Base-by-base conservation (phyloP, 2,888 invertebrate species). In the Lasioglossum figueresi region DNA sequence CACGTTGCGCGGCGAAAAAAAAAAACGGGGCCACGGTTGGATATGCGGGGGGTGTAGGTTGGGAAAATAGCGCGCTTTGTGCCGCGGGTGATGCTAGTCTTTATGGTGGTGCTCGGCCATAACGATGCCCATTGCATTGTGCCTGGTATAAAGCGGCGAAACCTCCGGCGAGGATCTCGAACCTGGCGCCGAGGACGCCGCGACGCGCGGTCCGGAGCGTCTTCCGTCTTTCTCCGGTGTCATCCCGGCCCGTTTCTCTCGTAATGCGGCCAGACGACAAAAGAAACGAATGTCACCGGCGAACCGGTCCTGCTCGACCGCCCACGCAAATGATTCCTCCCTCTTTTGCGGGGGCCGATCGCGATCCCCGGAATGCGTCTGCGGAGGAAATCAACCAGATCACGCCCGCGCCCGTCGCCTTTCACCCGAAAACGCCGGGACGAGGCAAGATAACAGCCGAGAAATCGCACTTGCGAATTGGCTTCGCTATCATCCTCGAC, bases 101-200 rank as follows among this genome's bases (percentile, higher is more conserved):
- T 93, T 93, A 93, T 92, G 90, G 87, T 84, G 84, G 86, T 88
- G 88, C 89, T 90, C 86, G 90, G 90, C 90, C 90, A 90, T 92
- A 93, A 93, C 92, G 91, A 92, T 91, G 89, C 89, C 89, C 90
- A 88, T 89, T 87, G 92, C 91, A 92, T 93, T 92, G 92, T 92
- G 84, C 85, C 79, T 23, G 76, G 82, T 90, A 92, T 90, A 91
- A 91, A 91, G 89, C 88, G 82, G 71, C 56, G 71, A 66, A 83
- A 85, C 79, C 80, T 87, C 82, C 66, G 19, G 34, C 66, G 66
- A 56, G 56, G 56, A 56, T n/a, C 56, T n/a, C 63, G 87, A 84
- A 82, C 84, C 90, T 91, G 89, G 92, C 91, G 90, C 86, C 59
- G 71, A 76, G 71, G 73, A 88, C 79, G 82, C 43, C 81, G 77